These are phyloP conservation scores for Drosophila atroscutellata DNA, from an alignment of 2,888 invertebrate species.

Conservation along the genomic window DNA sequence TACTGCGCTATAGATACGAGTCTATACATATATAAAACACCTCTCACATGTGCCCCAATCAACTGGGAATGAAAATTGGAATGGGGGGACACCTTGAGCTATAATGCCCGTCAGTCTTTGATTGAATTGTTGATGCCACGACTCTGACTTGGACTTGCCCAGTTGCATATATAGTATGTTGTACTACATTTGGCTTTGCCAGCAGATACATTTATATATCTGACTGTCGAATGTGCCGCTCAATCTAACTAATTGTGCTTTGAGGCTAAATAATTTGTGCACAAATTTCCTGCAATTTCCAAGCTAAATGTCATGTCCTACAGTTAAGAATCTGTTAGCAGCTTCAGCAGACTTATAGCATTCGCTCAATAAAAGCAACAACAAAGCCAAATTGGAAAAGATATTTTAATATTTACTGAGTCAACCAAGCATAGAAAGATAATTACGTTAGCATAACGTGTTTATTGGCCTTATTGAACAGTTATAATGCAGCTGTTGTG, in stretches of 20 bases:
- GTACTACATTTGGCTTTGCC: background rate
- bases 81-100: conserved; percentile 7
- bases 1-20: conserved; percentile 26
- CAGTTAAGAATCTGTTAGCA: background rate
- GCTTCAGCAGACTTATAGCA: background rate
- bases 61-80: conserved; percentile 11
- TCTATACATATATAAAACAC: conserved; percentile 15
- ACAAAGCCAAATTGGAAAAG: background rate
- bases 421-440: background rate
- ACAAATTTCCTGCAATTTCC: conserved; percentile 23
- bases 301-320: conserved; percentile 7
- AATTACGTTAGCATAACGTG: background rate
- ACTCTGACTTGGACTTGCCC: conserved; percentile 4
- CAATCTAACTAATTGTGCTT: conserved; percentile 31
- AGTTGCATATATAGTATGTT: background rate
- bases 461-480: background rate
- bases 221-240: conserved; percentile 11
- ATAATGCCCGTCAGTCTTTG: conserved; percentile 11
- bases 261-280: conserved; percentile 25
- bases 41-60: conserved; percentile 44
- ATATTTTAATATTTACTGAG: background rate
- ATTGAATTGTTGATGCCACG: conserved; percentile 11
- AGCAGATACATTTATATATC: background rate
- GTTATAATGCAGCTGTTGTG: background rate
- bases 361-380: background rate